Conservation (phyloP, 2,888 invertebrate species). For the Podotricha telesiphe region DNA sequence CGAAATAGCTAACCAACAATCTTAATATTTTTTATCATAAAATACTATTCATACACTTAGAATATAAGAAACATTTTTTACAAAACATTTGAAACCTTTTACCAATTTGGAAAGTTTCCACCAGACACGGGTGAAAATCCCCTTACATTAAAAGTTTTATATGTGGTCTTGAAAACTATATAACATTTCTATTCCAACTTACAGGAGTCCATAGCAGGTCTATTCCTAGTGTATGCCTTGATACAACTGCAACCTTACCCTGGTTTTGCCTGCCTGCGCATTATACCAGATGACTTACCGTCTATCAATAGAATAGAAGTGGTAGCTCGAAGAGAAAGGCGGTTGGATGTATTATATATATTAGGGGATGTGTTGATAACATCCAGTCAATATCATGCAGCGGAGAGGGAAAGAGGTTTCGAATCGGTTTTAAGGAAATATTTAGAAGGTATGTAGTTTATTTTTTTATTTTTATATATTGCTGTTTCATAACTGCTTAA, state of each 20-base stretch:
- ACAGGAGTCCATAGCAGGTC: conserved; percentile 66
- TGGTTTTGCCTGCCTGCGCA: conserved; percentile 58
- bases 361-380: conserved; percentile 60
- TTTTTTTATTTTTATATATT: too few relatives aligned
- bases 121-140: too few relatives aligned
- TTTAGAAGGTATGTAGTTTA: conserved; percentile 58
- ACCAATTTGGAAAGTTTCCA: too few relatives aligned
- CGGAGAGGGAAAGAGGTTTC: conserved; percentile 61
- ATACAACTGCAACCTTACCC: conserved; percentile 64
- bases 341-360: conserved; percentile 66
- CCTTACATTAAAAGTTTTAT: too few relatives aligned
- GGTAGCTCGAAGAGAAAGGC: conserved; percentile 55
- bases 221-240: conserved; percentile 68
- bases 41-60: too few relatives aligned
- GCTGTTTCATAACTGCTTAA: too few relatives aligned
- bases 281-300: conserved; percentile 61
- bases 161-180: too few relatives aligned
- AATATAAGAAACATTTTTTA: too few relatives aligned
- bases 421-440: conserved; percentile 63
- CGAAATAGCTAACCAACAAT: too few relatives aligned
- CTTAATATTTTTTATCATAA: too few relatives aligned
- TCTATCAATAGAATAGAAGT: conserved; percentile 56
- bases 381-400: conserved; percentile 62
- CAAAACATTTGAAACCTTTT: too few relatives aligned
- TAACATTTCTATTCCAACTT: too few relatives aligned